These are phyloP conservation scores for Noturus placidus DNA, from an alignment of 2,113 vertebrate genomes.

Conservation along the genomic window DNA sequence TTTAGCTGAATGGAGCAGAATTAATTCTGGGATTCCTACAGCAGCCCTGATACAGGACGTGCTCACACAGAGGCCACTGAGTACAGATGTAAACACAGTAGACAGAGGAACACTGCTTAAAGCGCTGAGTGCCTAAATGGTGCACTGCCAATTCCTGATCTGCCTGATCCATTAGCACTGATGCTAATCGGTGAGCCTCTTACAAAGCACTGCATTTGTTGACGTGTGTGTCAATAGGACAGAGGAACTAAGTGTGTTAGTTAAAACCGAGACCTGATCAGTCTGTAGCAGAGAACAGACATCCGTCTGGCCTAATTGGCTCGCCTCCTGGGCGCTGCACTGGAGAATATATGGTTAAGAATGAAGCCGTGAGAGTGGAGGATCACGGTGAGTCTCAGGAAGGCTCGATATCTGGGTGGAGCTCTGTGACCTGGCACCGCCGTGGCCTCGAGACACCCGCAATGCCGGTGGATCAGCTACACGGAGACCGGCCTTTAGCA, in stretches of 20 bases:
- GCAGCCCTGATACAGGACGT: not conserved
- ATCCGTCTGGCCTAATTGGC: slow-evolving; percentile 44
- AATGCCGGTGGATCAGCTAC: slow-evolving; percentile 57
- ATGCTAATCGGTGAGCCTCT: slow-evolving; percentile 32
- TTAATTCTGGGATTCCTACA: not conserved
- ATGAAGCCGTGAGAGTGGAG: slow-evolving; percentile 60
- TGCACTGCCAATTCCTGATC: slow-evolving; percentile 27
- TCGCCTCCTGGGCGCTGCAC: slow-evolving; percentile 40
- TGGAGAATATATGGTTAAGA: slow-evolving; percentile 45
- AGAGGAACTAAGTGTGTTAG: slow-evolving; percentile 9
- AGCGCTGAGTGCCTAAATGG: slow-evolving; percentile 31
- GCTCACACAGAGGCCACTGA: slow-evolving; percentile 21
- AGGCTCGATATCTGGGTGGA: slow-evolving; percentile 51
- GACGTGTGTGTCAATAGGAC: slow-evolving; percentile 20
- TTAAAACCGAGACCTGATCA: slow-evolving; percentile 18
- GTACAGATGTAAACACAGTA: slow-evolving; percentile 22
- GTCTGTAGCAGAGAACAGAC: slow-evolving; percentile 9
- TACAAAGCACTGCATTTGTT: slow-evolving; percentile 31
- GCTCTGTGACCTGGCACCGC: slow-evolving; percentile 23
- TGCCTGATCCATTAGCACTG: slow-evolving; percentile 35
- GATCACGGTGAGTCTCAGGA: slow-evolving; percentile 56
- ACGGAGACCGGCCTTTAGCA: slow-evolving; percentile 33
- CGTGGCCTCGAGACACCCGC: slow-evolving; percentile 51
- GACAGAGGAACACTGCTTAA: slow-evolving; percentile 17
- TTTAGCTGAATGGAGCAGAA: not conserved